Conservation (phyloP, 2,888 invertebrate genomes). For the Aphelenchoides bicaudatus region DNA sequence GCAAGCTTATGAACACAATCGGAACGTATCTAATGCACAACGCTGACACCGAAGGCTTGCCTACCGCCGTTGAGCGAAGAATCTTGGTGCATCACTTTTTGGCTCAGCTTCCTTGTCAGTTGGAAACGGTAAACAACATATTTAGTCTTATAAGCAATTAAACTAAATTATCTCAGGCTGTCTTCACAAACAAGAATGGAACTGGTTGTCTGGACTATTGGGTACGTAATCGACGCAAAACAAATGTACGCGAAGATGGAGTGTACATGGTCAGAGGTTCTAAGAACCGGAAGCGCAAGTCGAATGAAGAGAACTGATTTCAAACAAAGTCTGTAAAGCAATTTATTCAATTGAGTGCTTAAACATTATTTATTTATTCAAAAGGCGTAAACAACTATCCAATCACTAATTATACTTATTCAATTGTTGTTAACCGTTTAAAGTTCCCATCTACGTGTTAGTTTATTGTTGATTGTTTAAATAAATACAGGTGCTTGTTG, state of each 20-base stretch:
- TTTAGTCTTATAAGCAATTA: not conserved
- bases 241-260: constrained; percentile 3
- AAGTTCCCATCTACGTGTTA: too few relatives aligned
- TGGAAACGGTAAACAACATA: not conserved
- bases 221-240: constrained; percentile 6
- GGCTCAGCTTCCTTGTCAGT: not conserved
- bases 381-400: too few relatives aligned
- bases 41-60: not conserved
- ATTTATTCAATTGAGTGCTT: too few relatives aligned
- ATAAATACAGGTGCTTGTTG: too few relatives aligned
- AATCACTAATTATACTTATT: too few relatives aligned
- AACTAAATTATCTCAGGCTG: not conserved
- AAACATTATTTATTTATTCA: too few relatives aligned
- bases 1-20: constrained; percentile 10
- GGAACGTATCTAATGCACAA: not conserved
- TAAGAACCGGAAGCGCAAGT: too few relatives aligned
- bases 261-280: constrained; percentile 11
- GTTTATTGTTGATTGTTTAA: too few relatives aligned
- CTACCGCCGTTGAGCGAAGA: constrained; percentile 3
- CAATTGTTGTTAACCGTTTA: too few relatives aligned
- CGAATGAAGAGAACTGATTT: too few relatives aligned
- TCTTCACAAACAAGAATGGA: constrained; percentile 1
- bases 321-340: too few relatives aligned
- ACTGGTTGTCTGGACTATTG: constrained; percentile 14
- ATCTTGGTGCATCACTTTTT: not conserved